phyloP scores from a whole-genome alignment of 2,113 vertebrate genomes.

The Syrrhaptes paradoxus region DNA sequence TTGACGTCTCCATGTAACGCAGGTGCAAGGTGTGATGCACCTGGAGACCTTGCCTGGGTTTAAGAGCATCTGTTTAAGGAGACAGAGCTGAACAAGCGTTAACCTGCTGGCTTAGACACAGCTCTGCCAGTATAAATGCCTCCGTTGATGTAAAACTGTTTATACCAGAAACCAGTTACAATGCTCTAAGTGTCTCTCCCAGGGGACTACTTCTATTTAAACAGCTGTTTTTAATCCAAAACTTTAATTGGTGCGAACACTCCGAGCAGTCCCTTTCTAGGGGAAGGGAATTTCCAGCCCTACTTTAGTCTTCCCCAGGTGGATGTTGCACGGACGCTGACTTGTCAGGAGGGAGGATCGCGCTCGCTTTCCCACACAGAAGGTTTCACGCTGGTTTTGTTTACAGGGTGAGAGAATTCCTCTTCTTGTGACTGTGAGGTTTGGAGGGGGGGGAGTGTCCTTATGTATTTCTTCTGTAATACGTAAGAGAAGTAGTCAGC shows the following conservation, averaged over 20 bases:
- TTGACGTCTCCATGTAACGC: rapidly evolving
- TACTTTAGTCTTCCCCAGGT: neutral
- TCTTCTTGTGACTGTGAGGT: neutral
- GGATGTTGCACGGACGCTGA: neutral
- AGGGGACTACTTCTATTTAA: conserved; percentile 13
- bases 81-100: neutral
- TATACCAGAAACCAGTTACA: conserved; percentile 16
- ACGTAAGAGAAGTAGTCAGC: neutral
- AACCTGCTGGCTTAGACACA: neutral
- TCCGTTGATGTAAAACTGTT: conserved; percentile 20
- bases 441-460: neutral
- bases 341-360: neutral
- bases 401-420: neutral
- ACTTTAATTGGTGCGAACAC: conserved; percentile 34
- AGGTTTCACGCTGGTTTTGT: neutral
- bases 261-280: neutral
- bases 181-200: conserved; percentile 36
- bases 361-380: neutral
- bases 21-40: neutral
- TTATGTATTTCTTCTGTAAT: neutral
- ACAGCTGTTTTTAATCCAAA: conserved; percentile 32
- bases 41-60: neutral
- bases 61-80: neutral
- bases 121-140: neutral
- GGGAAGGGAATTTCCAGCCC: conserved; percentile 45